These are phyloP conservation scores for Harpagifer antarcticus DNA, from an alignment of 2,797 vertebrate genomes.

Conservation along the genomic window DNA sequence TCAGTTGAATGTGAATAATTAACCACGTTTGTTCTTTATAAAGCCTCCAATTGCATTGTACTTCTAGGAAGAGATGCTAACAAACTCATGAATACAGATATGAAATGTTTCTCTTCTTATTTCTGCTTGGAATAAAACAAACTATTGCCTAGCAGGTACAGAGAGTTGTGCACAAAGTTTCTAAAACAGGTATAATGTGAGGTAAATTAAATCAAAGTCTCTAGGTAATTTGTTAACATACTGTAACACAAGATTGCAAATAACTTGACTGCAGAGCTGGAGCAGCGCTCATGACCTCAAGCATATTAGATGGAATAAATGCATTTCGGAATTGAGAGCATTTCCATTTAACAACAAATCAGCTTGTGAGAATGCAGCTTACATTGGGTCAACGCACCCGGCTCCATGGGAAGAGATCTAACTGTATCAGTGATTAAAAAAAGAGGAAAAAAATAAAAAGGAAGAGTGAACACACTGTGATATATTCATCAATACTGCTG, in stretches of 20 bases:
- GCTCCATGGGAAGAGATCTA: slow-evolving; percentile 33
- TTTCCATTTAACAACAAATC: slow-evolving; percentile 40
- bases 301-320: slow-evolving; percentile 33
- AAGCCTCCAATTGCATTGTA: too few species aligned
- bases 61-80: neutral
- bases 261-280: slow-evolving; percentile 24
- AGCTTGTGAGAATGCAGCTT: slow-evolving; percentile 31
- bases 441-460: slow-evolving; percentile 17
- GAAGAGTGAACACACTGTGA: slow-evolving; percentile 55
- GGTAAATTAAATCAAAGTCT: neutral
- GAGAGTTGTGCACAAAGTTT: neutral
- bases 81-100: neutral
- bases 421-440: slow-evolving; percentile 36
- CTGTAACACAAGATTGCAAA: neutral
- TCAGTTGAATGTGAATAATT: too few species aligned
- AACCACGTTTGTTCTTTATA: too few species aligned
- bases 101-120: neutral
- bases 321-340: slow-evolving; percentile 24
- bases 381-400: slow-evolving; percentile 29
- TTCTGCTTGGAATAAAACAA: neutral
- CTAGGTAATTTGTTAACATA: slow-evolving; percentile 4
- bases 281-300: slow-evolving; percentile 24
- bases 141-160: neutral
- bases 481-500: slow-evolving; percentile 74
- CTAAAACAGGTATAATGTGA: neutral